phyloP scores from a whole-genome alignment of 1,140 invertebrate species.

The Drosophila sulfurigaster region DNA sequence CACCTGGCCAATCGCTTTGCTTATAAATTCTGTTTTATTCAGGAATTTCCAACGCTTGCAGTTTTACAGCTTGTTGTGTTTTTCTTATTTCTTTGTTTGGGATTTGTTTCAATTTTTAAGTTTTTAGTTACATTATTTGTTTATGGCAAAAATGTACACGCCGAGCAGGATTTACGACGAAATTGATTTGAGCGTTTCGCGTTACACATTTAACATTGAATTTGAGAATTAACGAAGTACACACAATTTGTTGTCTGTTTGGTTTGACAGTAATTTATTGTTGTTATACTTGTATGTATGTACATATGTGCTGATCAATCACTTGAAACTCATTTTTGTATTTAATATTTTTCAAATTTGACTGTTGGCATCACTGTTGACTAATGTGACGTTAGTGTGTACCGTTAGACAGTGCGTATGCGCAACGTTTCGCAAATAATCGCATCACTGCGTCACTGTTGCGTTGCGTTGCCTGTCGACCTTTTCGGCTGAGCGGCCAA shows the following conservation, averaged over 20 bases:
- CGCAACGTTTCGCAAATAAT: conserved; percentile 46
- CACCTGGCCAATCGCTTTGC: conserved; percentile 54
- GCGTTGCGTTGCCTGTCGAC: conserved; percentile 40
- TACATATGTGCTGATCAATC: conserved; percentile 4
- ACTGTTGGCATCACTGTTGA: too few species aligned
- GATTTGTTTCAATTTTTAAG: conserved; percentile 7
- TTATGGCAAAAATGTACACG: conserved; percentile 6
- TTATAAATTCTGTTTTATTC: conserved; percentile 19
- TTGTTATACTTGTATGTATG: too few species aligned
- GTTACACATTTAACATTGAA: conserved; percentile 48
- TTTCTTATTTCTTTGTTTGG: conserved; percentile 9
- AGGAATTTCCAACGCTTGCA: conserved; percentile 55
- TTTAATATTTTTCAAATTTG: too few species aligned
- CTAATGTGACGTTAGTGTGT: conserved; percentile 12
- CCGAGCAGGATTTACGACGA: conserved; percentile 16
- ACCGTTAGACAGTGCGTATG: conserved; percentile 58
- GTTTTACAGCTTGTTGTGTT: conserved; percentile 15
- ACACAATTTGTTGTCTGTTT: conserved; percentile 1
- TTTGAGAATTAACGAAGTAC: conserved; percentile 22
- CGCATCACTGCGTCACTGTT: neutral
- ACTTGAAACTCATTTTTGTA: conserved; percentile 20
- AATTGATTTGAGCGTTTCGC: conserved; percentile 59
- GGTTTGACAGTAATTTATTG: conserved; percentile 1
- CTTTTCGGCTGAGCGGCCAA: conserved; percentile 51
- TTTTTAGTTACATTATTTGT: conserved; percentile 33